Percentiles rank a stretch among this genome's conserved stretches.
phyloP scores from a whole-genome alignment of 1,140 invertebrate genomes.

The Kradibia gibbosae region DNA sequence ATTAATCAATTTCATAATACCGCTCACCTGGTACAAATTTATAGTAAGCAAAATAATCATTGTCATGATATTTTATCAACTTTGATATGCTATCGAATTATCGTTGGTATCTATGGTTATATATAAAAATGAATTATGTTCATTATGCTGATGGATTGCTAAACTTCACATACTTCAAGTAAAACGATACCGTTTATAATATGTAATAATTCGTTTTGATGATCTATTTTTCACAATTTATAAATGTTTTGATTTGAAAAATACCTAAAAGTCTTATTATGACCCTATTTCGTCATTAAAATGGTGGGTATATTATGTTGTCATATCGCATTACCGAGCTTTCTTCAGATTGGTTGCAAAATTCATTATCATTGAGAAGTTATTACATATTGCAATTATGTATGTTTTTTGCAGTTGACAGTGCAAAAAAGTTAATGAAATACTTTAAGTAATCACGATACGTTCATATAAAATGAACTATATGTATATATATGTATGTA shows the following conservation, averaged over 20 bases:
- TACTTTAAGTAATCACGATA: not conserved
- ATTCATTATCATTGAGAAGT: not conserved
- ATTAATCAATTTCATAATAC: not conserved
- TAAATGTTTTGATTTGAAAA: no score
- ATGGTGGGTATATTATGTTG: not conserved
- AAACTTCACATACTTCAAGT: not conserved
- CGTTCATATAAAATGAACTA: not conserved
- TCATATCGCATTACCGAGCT: not conserved
- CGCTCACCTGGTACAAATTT: not conserved
- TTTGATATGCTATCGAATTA: no score
- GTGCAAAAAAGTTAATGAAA: not conserved
- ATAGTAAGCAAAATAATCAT: not conserved
- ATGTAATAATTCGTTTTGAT: no score
- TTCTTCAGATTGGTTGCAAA: not conserved
- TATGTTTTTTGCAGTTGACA: not conserved
- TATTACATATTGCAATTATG: not conserved
- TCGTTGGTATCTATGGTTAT: not conserved
- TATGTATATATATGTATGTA: no score
- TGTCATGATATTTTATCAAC: not conserved
- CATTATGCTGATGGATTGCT: not conserved
- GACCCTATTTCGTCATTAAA: not conserved
- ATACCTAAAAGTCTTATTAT: no score
- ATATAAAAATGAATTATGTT: no score
- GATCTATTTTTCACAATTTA: not conserved
- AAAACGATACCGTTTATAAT: not conserved